Base-by-base conservation (phyloP, 2,888 invertebrate species). In the Cyclophora albipunctata region DNA sequence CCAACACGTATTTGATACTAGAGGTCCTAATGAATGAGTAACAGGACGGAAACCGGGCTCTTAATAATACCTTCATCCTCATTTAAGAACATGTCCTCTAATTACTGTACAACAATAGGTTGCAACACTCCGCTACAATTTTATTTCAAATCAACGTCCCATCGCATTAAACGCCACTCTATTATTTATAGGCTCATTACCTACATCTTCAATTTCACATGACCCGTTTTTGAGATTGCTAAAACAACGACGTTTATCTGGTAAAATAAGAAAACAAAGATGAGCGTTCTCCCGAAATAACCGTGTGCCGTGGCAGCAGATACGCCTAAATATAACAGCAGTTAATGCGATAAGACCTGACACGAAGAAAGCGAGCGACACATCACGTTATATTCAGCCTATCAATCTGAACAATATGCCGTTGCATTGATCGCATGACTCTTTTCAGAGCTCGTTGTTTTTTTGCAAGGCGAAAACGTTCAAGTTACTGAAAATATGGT, bases 211-310 rank as follows among this genome's bases (percentile, higher is more conserved):
- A 60, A 59, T 62, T 54, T 58, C 66, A 20, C 68, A 59, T 75
- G 79, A 78, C 73, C 78, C 64, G 71, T 73, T 78, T 69, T 59
- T 58, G 58, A 52, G 63, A 52, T 59, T 59, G 37, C 47, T 44
- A 54, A 54, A 58, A 59, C 59, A 58, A 63, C 68, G 62, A 60
- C 64, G 68, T 64, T 67, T 67, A 71, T 69, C 69, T 70, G 66
- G 62, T 71, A 73, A 75, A 76, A 73, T 68, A 71, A 76, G 67
- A 78, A 69, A 77, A 78, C 74, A 78, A 77, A 74, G 71, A 74
- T 71, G 75, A 71, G 70, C 73, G 69, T 65, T 75, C 59, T 77
- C 81, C 78, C 63, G 63, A 85, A 86, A 86, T 86, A 87, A 69
- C 74, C 63, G 57, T 61, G 69, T 71, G 70, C 69, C 68, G 68